Conservation (phyloP, 2,113 vertebrate species). For the Centropus bengalensis region DNA sequence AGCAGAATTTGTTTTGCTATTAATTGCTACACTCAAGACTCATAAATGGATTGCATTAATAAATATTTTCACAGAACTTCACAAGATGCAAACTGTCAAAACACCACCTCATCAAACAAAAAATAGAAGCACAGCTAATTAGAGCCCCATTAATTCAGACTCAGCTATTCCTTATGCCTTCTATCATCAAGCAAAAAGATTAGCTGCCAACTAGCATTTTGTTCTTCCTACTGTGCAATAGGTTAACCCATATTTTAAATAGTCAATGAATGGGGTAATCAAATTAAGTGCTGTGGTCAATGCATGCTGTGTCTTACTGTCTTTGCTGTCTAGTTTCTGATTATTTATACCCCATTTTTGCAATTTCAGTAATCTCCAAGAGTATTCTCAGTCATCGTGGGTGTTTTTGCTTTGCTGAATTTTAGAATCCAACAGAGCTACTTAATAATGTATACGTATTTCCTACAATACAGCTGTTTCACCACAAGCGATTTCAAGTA, state of each 20-base stretch:
- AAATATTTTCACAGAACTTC: neutral
- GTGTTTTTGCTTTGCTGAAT: neutral
- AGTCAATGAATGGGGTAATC: neutral
- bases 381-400: neutral
- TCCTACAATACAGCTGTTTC: neutral
- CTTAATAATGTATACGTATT: neutral
- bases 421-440: conserved; percentile 4
- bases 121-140: neutral
- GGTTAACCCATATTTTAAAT: neutral
- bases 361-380: neutral
- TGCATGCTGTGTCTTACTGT: neutral
- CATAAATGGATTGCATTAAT: neutral
- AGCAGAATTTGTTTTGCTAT: neutral
- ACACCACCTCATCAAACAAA: neutral
- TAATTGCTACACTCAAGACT: neutral
- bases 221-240: neutral
- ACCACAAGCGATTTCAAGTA: neutral
- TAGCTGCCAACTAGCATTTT: neutral
- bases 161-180: neutral
- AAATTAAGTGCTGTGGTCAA: neutral
- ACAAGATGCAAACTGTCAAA: neutral
- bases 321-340: neutral
- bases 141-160: neutral
- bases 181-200: neutral
- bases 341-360: neutral